Base-by-base conservation (phyloP, 2,113 vertebrate genomes). In the Melanostigma gelatinosum region DNA sequence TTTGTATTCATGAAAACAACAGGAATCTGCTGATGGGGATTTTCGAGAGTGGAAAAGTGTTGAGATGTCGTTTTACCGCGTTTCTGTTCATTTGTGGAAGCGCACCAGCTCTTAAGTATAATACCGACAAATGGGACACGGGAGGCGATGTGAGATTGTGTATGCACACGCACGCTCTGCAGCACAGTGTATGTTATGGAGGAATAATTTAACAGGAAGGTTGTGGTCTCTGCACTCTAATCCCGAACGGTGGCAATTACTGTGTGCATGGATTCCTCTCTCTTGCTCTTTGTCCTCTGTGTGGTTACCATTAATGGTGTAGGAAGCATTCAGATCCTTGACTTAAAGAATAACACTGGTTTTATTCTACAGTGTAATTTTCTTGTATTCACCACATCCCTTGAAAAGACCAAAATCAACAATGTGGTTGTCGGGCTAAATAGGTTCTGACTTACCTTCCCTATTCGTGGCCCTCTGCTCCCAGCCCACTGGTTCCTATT, bases 1-100 rank as follows among this genome's bases (percentile, higher is more conserved):
- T 82, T 70, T 74, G 69, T 82, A 82, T 82, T 82, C 69, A 82
- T 81, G 74, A 34, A 60, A 81, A 58, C 50, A 36, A 22, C 11
- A 2, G 7, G 58, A 70, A 66, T 54, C 12, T 79, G 80, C 75
- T 66, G 71, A 79, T 75, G 64, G 60, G 24, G 38, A 1, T 60
- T 66, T 84, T 58, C 18, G 1, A 55, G 46, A 58, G 12, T 1
- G 38, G 38, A 16, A 68, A 75, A 52, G 24, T 79, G 71, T 67
- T 32, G 75, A 72, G 71, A 54, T 75, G 38, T 77, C 20, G 15
- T 61, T 78, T 69, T 8, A n/a, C 11, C 8, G 63, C 55, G 72
- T 72, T 76, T 62, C 44, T 85, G 71, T 74, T 68, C 32, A 15
- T 36, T 29, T 55, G 62, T 48, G 46, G 73, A 46, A 11, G 57